These are phyloP conservation scores for Tapera naevia DNA, from an alignment of 2,797 vertebrate genomes.

Conservation along the genomic window DNA sequence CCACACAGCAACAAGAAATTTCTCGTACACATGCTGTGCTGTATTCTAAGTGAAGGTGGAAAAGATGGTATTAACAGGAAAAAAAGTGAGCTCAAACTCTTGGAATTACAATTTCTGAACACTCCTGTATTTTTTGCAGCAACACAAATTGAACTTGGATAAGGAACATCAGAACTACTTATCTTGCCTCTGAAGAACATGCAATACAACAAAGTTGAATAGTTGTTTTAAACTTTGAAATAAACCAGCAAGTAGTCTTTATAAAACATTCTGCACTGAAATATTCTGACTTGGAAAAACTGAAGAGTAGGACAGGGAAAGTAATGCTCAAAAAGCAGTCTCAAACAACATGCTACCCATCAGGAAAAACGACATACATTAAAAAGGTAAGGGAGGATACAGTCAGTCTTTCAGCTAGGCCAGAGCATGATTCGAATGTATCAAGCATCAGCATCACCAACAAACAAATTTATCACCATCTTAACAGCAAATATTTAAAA, in stretches of 20 bases:
- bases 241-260: not conserved
- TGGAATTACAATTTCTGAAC: not conserved
- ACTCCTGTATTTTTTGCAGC: not conserved
- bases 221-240: not conserved
- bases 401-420: not conserved
- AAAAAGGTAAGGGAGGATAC: not conserved
- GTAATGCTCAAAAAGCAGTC: not conserved
- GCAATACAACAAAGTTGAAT: not conserved
- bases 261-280: not conserved
- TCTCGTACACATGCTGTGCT: rapidly evolving
- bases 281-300: not conserved
- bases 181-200: not conserved
- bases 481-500: not conserved
- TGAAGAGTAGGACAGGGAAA: not conserved
- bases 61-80: not conserved
- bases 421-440: not conserved
- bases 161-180: not conserved
- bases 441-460: not conserved
- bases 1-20: not conserved
- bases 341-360: not conserved
- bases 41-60: not conserved
- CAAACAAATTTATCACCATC: not conserved
- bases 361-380: not conserved
- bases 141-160: not conserved
- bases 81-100: not conserved